Conservation (phyloP, 2,113 vertebrate genomes). For the Poicephalus gulielmi region DNA sequence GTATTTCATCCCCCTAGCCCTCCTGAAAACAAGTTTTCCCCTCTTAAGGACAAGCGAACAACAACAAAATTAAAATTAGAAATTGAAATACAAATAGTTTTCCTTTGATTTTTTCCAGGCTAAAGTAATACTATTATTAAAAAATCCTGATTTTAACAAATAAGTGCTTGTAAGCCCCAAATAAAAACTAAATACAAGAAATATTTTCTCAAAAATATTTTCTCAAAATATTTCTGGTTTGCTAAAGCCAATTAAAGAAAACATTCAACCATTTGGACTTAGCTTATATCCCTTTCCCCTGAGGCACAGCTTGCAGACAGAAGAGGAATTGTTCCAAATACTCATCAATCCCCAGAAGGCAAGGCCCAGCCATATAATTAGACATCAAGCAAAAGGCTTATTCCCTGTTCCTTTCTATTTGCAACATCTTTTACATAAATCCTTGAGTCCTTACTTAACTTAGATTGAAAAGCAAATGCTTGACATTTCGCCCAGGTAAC, state of each 20-base stretch:
- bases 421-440: slow-evolving; percentile 10
- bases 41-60: background rate
- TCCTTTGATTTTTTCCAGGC: background rate
- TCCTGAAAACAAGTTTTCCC: background rate
- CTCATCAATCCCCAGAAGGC: background rate
- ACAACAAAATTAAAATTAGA: background rate
- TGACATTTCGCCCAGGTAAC: background rate
- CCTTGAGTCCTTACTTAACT: background rate
- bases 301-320: background rate
- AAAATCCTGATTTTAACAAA: background rate
- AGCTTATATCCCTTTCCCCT: background rate
- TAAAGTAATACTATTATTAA: background rate
- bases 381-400: background rate
- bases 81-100: background rate
- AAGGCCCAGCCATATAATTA: slow-evolving; percentile 21
- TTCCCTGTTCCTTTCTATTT: background rate
- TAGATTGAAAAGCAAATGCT: background rate
- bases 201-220: background rate
- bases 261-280: background rate
- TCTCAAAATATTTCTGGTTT: background rate
- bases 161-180: background rate
- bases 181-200: background rate
- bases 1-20: background rate
- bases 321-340: slow-evolving; percentile 35
- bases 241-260: background rate